Evolutionary conservation across 2,888 invertebrate species (phyloP).

Genomic region (Cephalotes varians): DNA sequence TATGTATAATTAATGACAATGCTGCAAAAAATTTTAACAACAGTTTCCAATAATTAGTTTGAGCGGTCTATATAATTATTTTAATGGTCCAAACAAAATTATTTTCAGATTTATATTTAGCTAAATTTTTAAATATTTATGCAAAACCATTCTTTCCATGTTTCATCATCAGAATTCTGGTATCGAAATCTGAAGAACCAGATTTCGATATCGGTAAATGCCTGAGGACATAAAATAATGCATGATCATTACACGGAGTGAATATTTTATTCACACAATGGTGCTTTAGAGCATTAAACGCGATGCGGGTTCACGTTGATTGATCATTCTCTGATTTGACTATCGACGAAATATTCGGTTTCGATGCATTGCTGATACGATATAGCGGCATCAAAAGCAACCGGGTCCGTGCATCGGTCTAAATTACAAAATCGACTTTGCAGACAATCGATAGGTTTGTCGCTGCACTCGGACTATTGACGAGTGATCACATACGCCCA

Average conservation of each 20-base stretch:
- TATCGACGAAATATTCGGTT: conserved; percentile 38
- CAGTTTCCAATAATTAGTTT: too few relatives aligned
- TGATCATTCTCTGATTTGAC: conserved; percentile 9
- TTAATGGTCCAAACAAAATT: too few relatives aligned
- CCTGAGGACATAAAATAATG: neutral
- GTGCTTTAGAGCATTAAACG: conserved; percentile 17
- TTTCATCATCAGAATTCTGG: neutral
- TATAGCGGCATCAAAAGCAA: conserved; percentile 43
- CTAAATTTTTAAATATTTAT: too few relatives aligned
- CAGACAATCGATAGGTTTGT: conserved; percentile 70
- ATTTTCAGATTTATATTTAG: too few relatives aligned
- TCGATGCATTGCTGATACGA: conserved; percentile 35
- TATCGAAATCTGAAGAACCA: neutral
- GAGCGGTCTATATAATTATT: too few relatives aligned
- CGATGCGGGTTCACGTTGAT: conserved; percentile 18
- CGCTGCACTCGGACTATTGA: conserved; percentile 64
- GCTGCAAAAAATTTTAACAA: too few relatives aligned
- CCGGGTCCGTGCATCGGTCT: neutral
- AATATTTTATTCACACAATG: conserved; percentile 26
- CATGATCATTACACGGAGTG: neutral
- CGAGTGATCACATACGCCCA: conserved; percentile 64
- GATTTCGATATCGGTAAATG: neutral
- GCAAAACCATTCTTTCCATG: too few relatives aligned
- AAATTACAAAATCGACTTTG: conserved; percentile 61
- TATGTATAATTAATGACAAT: too few relatives aligned